Base-by-base conservation (phyloP, 1,140 invertebrate species). In the Charaxes varanes region DNA sequence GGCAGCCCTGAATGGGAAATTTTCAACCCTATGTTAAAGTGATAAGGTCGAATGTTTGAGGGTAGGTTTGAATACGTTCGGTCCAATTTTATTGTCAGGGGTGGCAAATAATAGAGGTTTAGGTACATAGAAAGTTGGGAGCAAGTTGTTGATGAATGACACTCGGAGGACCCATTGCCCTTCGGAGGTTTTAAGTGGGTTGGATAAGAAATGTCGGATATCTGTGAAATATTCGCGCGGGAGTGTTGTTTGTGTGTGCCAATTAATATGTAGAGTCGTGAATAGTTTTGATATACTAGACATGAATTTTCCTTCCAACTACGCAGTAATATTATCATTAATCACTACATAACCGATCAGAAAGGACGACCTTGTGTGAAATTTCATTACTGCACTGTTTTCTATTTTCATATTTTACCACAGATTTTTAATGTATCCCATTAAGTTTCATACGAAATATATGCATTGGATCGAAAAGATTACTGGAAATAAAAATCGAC, bases 61-160 rank as follows among this genome's bases (percentile, higher is more conserved):
- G 21, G 8, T 19, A 23, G 30, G 13, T 53, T 42, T 12, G 32
- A 45, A 50, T 52, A 62, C 62, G 55, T 76, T 82, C 56, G 65
- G 78, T 73, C 62, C 65, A 76, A 76, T 80, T 82, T 82, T 77
- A 82, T 77, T 73, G 73, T 79, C 58, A 60, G 51, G 73, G 71
- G 72, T 71, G 67, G 78, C 65, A 74, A 78, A 79, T 78, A 79
- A 79, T 82, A 82, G 72, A 74, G 76, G 64, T 70, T 71, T 67
- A 63, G 64, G 72, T 79, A 76, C 69, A 78, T 78, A 67, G 61
- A 72, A 79, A 82, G 73, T 79, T 80, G 47, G 74, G 44, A 61
- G 60, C 61, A 61, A 79, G 67, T 76, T 68, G 64, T 78, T 83
- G 79, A 83, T 83, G 79, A 79, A 83, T 80, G 79, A 83, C 79